Conservation (phyloP, 2,797 vertebrate species). For the Danio jaintianensis region DNA sequence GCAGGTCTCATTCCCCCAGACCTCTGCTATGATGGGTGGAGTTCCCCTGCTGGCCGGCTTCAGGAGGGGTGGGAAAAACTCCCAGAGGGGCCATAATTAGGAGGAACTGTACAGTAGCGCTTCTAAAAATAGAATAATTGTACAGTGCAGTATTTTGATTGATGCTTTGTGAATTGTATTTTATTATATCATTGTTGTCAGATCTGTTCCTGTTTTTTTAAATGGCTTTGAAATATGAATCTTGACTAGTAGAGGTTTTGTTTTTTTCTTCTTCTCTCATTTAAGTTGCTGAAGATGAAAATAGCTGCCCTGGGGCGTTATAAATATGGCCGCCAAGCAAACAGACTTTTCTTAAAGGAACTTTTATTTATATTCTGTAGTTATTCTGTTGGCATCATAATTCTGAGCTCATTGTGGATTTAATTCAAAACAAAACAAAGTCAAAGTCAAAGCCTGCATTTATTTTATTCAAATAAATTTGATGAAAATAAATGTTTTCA, state of each 20-base stretch:
- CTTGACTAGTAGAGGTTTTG: background rate
- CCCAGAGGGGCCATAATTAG: slow-evolving; percentile 80
- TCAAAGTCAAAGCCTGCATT: too few relatives aligned
- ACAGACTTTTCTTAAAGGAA: background rate
- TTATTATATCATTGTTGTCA: background rate
- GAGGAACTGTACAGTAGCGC: slow-evolving; percentile 63
- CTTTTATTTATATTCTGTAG: background rate
- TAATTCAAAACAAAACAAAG: background rate
- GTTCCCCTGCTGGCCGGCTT: slow-evolving; percentile 69
- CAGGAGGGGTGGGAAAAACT: slow-evolving; percentile 65
- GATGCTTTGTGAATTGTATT: background rate
- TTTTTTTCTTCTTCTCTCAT: background rate
- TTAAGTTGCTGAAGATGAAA: background rate
- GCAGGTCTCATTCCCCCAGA: slow-evolving; percentile 81
- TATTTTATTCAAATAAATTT: too few relatives aligned
- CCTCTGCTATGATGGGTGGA: slow-evolving; percentile 82
- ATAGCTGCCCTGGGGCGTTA: background rate
- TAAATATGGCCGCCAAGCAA: background rate
- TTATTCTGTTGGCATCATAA: background rate
- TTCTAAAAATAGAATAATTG: slow-evolving; percentile 63
- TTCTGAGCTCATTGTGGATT: background rate
- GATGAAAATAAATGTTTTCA: too few relatives aligned
- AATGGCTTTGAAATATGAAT: background rate
- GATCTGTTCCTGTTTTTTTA: background rate
- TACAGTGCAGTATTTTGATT: slow-evolving; percentile 20